These are phyloP conservation scores for Cirrhinus molitorella DNA, from an alignment of 2,797 vertebrate genomes.

Conservation along the genomic window DNA sequence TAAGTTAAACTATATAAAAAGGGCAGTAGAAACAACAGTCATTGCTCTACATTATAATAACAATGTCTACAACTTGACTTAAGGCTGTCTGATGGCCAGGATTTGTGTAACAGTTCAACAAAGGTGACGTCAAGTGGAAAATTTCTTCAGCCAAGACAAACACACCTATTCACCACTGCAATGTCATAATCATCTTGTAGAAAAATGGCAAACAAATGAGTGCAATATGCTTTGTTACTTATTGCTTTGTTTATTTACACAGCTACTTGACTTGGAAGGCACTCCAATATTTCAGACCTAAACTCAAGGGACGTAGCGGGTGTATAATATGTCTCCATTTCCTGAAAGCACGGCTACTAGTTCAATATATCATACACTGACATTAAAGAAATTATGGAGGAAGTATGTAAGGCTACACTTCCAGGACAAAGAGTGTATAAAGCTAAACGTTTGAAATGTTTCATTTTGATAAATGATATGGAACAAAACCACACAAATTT, in stretches of 20 bases:
- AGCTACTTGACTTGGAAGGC: neutral
- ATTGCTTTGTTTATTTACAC: conserved; percentile 21
- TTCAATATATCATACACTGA: neutral
- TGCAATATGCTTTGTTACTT: neutral
- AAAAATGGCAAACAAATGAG: conserved; percentile 25
- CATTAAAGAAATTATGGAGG: neutral
- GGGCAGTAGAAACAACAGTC: conserved; percentile 5
- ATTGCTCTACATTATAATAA: conserved; percentile 28
- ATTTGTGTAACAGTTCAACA: conserved; percentile 43
- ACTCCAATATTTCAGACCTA: neutral
- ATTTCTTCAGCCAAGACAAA: conserved; percentile 33
- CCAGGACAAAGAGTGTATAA: neutral
- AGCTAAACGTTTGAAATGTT: neutral
- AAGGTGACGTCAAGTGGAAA: conserved; percentile 53
- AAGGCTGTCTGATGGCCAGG: conserved; percentile 34
- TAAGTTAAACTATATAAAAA: neutral
- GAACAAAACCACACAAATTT: neutral
- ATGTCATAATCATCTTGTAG: conserved; percentile 3
- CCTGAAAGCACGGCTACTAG: neutral
- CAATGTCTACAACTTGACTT: conserved; percentile 37
- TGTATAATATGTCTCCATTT: neutral
- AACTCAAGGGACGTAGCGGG: neutral
- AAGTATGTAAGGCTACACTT: neutral
- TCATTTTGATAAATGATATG: neutral
- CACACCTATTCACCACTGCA: conserved; percentile 43